A percentile compares a stretch with the other conserved stretches of the same genome.
Conservation (phyloP, 2,888 invertebrate genomes). For the Drosophila subquinaria region DNA sequence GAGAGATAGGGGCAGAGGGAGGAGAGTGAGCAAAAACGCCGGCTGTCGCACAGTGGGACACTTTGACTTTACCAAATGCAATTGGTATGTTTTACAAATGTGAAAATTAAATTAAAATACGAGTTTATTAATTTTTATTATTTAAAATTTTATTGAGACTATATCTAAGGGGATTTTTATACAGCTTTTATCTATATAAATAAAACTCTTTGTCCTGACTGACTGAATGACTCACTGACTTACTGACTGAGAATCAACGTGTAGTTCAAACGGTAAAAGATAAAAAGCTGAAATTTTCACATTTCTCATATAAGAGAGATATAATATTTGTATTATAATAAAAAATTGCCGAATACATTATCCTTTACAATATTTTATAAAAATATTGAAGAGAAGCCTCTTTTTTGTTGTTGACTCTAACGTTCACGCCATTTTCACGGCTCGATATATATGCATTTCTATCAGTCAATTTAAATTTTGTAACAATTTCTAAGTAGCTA, state of each 20-base stretch:
- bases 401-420: neutral
- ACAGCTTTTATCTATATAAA: no score
- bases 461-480: neutral
- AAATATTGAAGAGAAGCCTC: neutral
- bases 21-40: slow-evolving; percentile 44
- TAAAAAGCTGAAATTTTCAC: no score
- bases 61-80: neutral
- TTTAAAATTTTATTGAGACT: neutral
- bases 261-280: no score
- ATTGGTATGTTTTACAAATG: neutral
- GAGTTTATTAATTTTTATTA: neutral
- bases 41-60: slow-evolving; percentile 48
- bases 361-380: neutral
- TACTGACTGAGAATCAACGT: no score
- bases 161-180: neutral
- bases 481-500: neutral
- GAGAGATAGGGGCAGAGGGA: neutral
- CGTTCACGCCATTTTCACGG: fast-evolving
- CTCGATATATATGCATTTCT: neutral
- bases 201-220: no score
- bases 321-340: no score
- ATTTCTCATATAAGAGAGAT: no score
- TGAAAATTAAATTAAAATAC: no score
- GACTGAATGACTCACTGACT: no score
- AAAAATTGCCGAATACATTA: no score